Evolutionary conservation across 35 echinoderm and acorn worm genomes (phyloP).

Genomic region (Lytechinus pictus): DNA sequence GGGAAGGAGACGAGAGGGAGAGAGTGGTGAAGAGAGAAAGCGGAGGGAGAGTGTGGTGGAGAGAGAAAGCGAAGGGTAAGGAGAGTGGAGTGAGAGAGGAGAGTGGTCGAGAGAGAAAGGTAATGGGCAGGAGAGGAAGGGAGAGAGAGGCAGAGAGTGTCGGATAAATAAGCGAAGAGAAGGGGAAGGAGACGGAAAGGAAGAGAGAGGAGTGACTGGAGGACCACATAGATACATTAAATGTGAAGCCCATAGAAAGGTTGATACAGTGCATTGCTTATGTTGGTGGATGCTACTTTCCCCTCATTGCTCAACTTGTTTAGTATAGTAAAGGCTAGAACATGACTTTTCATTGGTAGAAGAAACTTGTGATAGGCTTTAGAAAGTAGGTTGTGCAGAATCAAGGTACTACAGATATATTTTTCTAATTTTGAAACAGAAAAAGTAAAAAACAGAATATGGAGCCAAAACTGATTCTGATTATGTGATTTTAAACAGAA

Average conservation of each 20-base stretch:
- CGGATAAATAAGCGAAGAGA: no score
- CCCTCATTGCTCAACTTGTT: not conserved
- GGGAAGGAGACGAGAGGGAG: not conserved
- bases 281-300: not conserved
- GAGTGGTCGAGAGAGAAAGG: no score
- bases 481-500: no score
- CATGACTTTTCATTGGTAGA: not conserved
- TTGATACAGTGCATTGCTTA: not conserved
- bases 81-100: not conserved
- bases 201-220: not conserved
- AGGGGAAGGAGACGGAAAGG: not conserved
- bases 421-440: no score
- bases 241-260: not conserved
- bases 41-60: not conserved
- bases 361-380: not conserved
- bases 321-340: not conserved
- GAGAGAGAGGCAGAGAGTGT: no score
- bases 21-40: no score
- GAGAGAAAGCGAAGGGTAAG: not conserved
- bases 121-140: no score
- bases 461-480: no score
- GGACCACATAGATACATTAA: not conserved
- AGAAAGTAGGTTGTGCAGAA: not conserved
- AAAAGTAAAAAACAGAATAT: no score
- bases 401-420: no score